A percentile compares a stretch with the other conserved stretches of the same genome.
Conservation (phyloP, 92 coral and sea anemone species). For the Blastomussa wellsi region DNA sequence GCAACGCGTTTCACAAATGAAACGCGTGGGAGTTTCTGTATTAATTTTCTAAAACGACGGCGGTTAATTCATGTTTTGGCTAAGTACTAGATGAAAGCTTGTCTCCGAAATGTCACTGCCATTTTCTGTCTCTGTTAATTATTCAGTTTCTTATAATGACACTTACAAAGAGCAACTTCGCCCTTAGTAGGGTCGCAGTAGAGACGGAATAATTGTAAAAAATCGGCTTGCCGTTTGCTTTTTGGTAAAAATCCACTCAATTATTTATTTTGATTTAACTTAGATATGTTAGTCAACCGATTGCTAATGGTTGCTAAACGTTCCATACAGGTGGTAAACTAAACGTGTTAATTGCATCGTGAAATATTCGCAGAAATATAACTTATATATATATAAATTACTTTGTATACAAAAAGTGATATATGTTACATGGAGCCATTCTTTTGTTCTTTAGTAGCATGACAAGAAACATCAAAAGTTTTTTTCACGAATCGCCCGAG, state of each 20-base stretch:
- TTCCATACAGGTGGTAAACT: not conserved
- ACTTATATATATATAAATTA: not conserved
- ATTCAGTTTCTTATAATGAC: not conserved
- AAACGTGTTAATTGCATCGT: not conserved
- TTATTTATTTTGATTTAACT: not conserved
- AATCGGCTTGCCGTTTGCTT: not conserved
- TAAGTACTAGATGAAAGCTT: not conserved
- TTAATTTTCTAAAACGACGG: not conserved
- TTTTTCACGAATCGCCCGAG: not conserved
- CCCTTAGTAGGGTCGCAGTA: not conserved
- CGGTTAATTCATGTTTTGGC: not conserved
- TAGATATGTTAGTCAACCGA: not conserved
- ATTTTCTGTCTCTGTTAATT: not conserved
- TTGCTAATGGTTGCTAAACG: not conserved
- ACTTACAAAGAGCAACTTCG: not conserved
- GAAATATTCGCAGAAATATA: not conserved
- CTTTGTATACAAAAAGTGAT: not conserved
- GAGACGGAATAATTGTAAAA: not conserved
- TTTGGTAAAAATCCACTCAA: not conserved
- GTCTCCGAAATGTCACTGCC: not conserved
- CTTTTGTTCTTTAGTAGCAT: not conserved
- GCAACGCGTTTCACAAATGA: not conserved
- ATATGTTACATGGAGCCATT: not conserved
- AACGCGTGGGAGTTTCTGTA: not conserved
- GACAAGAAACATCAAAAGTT: not conserved